Percentiles rank a stretch among this genome's conserved stretches.
phyloP scores from a whole-genome alignment of 2,888 invertebrate genomes.

The Pyrocoelia pectoralis region DNA sequence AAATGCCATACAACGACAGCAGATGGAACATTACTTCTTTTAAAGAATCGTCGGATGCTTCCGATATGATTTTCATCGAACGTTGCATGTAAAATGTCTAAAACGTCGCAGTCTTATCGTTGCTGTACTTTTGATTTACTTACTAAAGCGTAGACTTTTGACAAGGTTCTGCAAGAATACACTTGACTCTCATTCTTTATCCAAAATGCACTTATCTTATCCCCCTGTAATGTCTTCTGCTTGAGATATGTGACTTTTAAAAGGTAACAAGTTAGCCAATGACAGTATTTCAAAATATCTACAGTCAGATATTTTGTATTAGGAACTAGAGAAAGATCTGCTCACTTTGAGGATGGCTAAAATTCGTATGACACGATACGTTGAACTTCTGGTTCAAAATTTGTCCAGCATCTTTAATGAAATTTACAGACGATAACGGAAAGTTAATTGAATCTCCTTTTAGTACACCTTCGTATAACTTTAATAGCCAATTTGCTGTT shows the following conservation, averaged over 20 bases:
- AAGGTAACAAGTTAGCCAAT: neutral
- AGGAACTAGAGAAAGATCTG: conserved; percentile 46
- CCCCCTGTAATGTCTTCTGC: conserved; percentile 52
- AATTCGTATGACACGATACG: conserved; percentile 52
- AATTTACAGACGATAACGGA: neutral
- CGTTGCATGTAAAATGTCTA: conserved; percentile 66
- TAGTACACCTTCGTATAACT: neutral
- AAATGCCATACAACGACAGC: conserved; percentile 71
- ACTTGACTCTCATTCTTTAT: neutral
- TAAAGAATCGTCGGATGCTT: conserved; percentile 59
- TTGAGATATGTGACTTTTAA: neutral
- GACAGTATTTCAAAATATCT: neutral
- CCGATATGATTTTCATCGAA: conserved; percentile 60
- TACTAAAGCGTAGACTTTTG: neutral
- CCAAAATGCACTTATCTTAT: conserved; percentile 50
- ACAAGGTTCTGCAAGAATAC: neutral
- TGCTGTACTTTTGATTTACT: conserved; percentile 51
- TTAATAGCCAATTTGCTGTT: neutral
- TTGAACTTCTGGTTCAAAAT: neutral
- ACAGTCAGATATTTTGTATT: conserved; percentile 38
- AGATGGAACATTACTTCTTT: conserved; percentile 65
- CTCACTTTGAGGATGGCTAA: conserved; percentile 45
- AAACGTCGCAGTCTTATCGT: conserved; percentile 23
- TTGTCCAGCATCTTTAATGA: neutral
- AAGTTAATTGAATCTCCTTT: neutral